Evolutionary conservation across 2,113 vertebrate species (phyloP), one percentile per base, ranked within the genome.

Genomic region (Callopanchax toddi): DNA sequence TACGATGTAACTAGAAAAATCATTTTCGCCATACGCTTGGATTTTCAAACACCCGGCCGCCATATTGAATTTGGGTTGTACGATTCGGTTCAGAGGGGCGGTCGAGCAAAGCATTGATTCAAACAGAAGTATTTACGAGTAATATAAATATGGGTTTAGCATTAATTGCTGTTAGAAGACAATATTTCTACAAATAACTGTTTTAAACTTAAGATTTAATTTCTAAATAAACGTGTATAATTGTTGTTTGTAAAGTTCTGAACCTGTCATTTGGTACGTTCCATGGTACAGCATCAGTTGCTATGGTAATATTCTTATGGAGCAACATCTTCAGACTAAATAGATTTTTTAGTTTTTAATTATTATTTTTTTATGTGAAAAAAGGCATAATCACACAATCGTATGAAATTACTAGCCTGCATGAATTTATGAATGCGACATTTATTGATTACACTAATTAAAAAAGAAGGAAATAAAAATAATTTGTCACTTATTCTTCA

Each of bases 11-110:
- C 9, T 22, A 3, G 0, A 1, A 51, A 8, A 20, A 12, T 29
- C 11, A 3, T 57, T 10, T 40, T 25, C 21, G 16, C 11, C 6
- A 2, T 9, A 15, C 17, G 39, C 45, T 54, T 0, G 43, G 10
- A 54, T 40, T 81, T 81, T 78, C 43, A 79, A 83, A 71, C 67
- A 1, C 2, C 5, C 49, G 11, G 64, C 25, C 86, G 89, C 89
- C 89, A 90, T 90, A 2, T 89, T 90, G 83, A 64, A 58, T 58
- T 21, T 0, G 40, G 71, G 68, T 23, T 60, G 1, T 73, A 57
- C 69, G 4, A 84, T 49, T 39, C 5, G 1, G 0, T 6, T 18
- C 1, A 5, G 12, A 42, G 72, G 58, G 56, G 48, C 22, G 0
- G 0, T 0, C 0, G 0, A 25, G 3, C 0, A 36, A 25, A 40